A percentile compares a stretch with the other conserved stretches of the same genome.
Conservation (phyloP, 2,888 invertebrate species). For the Crioceris asparagi region DNA sequence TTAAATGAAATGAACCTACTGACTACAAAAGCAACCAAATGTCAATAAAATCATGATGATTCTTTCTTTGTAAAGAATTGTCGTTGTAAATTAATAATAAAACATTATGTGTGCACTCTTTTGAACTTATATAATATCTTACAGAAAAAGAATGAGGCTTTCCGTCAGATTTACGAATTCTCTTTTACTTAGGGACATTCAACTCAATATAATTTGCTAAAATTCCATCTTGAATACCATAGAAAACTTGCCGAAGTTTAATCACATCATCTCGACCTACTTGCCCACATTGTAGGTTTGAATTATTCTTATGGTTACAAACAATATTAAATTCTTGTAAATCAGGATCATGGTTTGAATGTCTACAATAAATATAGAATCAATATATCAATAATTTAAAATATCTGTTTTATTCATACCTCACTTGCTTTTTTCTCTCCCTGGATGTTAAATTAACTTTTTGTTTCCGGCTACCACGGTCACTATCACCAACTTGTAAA, state of each 20-base stretch:
- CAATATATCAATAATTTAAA: conserved; percentile 1
- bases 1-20: not conserved
- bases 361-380: conserved; percentile 1
- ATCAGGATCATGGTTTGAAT: conserved; percentile 4
- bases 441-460: conserved; percentile 5
- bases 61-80: not conserved
- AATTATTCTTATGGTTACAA: not conserved
- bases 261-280: conserved; percentile 3
- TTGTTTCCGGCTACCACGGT: not conserved
- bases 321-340: conserved; percentile 2
- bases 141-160: not conserved
- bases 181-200: not conserved
- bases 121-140: not conserved
- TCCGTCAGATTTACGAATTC: not conserved
- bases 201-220: not conserved
- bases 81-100: not conserved
- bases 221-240: not conserved
- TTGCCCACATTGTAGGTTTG: conserved; percentile 2
- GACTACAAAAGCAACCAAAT: not conserved
- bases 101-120: not conserved
- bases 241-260: conserved; percentile 4
- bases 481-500: too few relatives aligned
- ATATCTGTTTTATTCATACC: conserved; percentile 4
- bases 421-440: conserved; percentile 10
- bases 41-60: not conserved